A percentile compares a stretch with the other conserved stretches of the same genome.
Evolutionary conservation across 2,797 vertebrate genomes (phyloP).

Genomic region (Bradypodion ventrale): DNA sequence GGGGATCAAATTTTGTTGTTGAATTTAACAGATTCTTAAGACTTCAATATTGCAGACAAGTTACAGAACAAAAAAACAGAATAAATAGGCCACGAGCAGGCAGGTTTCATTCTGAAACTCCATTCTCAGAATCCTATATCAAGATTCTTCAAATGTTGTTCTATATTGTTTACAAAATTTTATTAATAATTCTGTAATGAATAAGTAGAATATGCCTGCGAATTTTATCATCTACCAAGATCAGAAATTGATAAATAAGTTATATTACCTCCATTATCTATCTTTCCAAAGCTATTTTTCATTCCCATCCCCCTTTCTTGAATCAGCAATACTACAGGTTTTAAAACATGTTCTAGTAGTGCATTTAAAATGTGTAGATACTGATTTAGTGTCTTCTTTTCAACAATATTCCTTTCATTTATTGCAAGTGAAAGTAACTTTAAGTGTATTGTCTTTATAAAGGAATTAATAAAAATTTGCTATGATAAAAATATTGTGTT

Average conservation of each 20-base stretch:
- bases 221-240: neutral
- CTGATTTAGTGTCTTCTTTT: neutral
- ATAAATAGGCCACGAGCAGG: neutral
- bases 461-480: constrained; percentile 25
- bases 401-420: neutral
- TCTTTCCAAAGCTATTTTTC: neutral
- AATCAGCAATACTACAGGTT: neutral
- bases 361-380: neutral
- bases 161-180: neutral
- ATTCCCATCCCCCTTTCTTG: neutral
- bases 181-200: neutral
- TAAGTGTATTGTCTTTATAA: neutral
- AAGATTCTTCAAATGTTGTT: neutral
- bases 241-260: too few species aligned
- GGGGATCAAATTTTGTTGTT: neutral
- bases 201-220: neutral
- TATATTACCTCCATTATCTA: neutral
- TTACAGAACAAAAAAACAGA: neutral
- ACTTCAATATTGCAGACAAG: neutral
- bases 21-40: neutral
- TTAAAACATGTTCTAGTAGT: neutral
- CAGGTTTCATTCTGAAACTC: constrained; percentile 6
- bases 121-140: neutral
- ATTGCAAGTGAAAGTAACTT: neutral
- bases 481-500: neutral